Percentiles rank a stretch among this genome's conserved stretches.
These are phyloP conservation scores for Excalfactoria chinensis DNA, from an alignment of 2,113 vertebrate species.

Conservation along the genomic window DNA sequence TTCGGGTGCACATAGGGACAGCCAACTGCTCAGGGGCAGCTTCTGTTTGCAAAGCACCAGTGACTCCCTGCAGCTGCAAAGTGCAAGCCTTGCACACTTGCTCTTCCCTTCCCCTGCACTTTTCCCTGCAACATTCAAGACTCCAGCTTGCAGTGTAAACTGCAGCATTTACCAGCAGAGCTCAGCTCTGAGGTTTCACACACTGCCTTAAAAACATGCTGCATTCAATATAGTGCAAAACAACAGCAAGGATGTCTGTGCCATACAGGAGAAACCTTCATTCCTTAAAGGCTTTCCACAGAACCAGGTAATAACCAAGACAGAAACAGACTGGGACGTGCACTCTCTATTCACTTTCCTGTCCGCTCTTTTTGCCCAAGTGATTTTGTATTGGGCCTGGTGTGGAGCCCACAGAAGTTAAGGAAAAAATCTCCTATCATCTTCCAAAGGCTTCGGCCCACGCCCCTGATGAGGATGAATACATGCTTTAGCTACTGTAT, in stretches of 20 bases:
- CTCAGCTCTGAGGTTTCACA: conserved; percentile 21
- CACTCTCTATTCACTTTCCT: neutral
- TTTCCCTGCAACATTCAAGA: neutral
- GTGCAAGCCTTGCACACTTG: neutral
- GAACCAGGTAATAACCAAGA: conserved; percentile 19
- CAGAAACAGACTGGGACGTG: neutral
- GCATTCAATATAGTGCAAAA: conserved; percentile 75
- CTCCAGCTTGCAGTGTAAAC: fast-evolving
- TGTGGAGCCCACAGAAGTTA: neutral
- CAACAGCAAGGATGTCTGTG: neutral
- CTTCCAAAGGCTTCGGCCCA: neutral
- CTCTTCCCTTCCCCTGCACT: neutral
- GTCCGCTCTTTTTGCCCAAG: neutral
- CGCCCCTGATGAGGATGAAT: neutral
- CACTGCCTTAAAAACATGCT: conserved; percentile 11
- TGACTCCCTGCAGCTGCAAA: neutral
- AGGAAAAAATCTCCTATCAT: neutral
- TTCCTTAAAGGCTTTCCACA: conserved; percentile 28
- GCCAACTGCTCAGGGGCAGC: neutral
- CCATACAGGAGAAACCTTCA: neutral
- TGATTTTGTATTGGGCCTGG: conserved; percentile 1
- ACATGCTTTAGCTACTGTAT: conserved; percentile 10
- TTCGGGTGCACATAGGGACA: neutral
- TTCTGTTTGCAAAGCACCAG: neutral
- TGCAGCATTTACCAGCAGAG: neutral